Evolutionary conservation across 2,797 vertebrate genomes (phyloP), one percentile per base, ranked within the genome.

Genomic region (Eutrigla gurnardus): DNA sequence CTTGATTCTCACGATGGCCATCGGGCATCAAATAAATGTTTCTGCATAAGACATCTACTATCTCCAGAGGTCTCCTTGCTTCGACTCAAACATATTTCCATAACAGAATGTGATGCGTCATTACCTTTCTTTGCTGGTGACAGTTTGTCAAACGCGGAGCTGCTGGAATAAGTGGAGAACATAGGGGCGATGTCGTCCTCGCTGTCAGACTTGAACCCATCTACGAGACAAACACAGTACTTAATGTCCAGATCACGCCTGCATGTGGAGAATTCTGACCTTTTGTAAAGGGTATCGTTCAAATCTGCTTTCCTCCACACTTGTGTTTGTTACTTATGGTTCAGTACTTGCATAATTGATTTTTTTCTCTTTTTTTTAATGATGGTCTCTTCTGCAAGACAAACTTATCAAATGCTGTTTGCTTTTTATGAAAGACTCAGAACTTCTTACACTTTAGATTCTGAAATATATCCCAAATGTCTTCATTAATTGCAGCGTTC

Each of bases 101-200:
- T 25, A 25, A 25, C 25, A 25, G 25, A 25, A 25, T 2, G 2
- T 25, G 25, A 25, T 25, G 25, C 25, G 14, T 54, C 35, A 40
- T 69, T 95, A 98, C 97, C 96, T 95, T 98, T 98, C 93, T 97
- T 98, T 91, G 95, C 92, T 88, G 95, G 90, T 58, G 92, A 92
- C 58, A 93, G 82, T 92, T 97, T 97, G 75, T 97, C 96, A 59
- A 96, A 95, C 7, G 92, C 95, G 47, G 97, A 96, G 81, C 95
- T 93, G 89, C 93, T 94, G 93, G 97, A 96, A 86, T 96, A 95
- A 0, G 97, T 94, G 64, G 97, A 96, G 91, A 97, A 97, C 37
- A 93, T 87, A 1, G 94, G 95, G 52, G 88, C 76, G 52, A 92
- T 90, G 89, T 96, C 96, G 14, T 97, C 96, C 6, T 98, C 97